Percentiles rank a stretch among this genome's conserved stretches.
Evolutionary conservation across 1,140 invertebrate species (phyloP).

Genomic region (Pinna nobilis): DNA sequence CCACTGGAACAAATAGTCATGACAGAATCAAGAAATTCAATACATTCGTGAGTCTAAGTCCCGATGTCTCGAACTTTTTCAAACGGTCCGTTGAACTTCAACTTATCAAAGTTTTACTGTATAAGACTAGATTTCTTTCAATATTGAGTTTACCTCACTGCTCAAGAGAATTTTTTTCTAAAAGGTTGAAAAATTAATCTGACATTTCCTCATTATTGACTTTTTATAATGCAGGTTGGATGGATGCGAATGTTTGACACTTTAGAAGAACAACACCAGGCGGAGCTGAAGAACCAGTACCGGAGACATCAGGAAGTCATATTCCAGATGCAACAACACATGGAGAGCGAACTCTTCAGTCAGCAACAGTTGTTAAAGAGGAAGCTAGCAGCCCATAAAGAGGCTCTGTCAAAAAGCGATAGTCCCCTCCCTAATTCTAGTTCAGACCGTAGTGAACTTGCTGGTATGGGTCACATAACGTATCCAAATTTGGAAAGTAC

Average conservation of each 20-base stretch:
- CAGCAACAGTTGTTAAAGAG: slow-evolving; percentile 53
- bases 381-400: slow-evolving; percentile 50
- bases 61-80: too few relatives aligned
- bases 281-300: slow-evolving; percentile 56
- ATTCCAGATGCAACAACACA: slow-evolving; percentile 55
- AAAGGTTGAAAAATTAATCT: too few relatives aligned
- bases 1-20: too few relatives aligned
- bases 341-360: slow-evolving; percentile 54
- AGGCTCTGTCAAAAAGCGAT: slow-evolving; percentile 31
- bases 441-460: slow-evolving; percentile 4
- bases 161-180: not conserved
- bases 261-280: slow-evolving; percentile 57
- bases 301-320: slow-evolving; percentile 57
- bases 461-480: not conserved
- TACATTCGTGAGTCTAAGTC: too few relatives aligned
- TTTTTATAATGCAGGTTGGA: slow-evolving; percentile 41
- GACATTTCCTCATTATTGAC: too few relatives aligned
- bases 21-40: too few relatives aligned
- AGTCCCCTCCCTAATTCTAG: slow-evolving; percentile 22
- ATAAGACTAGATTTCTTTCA: not conserved
- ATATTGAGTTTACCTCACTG: not conserved
- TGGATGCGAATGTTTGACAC: slow-evolving; percentile 64
- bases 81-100: too few relatives aligned
- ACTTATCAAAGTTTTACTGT: too few relatives aligned
- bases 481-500: not conserved